phyloP scores from a whole-genome alignment of 2,888 invertebrate genomes.

The Slavum lentiscoides region DNA sequence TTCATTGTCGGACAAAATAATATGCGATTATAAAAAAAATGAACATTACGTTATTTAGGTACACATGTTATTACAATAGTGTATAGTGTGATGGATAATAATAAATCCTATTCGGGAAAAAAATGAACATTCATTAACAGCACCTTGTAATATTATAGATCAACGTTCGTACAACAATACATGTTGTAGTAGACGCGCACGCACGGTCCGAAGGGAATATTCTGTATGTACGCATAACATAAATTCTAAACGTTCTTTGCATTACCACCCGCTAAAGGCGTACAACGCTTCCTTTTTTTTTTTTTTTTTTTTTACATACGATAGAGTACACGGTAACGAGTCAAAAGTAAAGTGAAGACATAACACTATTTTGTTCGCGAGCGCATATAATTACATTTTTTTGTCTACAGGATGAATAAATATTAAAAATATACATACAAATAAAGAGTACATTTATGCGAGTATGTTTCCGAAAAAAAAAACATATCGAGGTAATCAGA shows the following conservation, averaged over 20 bases:
- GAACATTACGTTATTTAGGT: too few species aligned
- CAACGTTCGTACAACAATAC: neutral
- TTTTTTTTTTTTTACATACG: too few species aligned
- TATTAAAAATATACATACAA: conserved; percentile 8
- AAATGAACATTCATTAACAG: conserved; percentile 4
- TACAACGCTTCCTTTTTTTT: too few species aligned
- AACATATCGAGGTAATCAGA: conserved; percentile 5
- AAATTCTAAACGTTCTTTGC: too few species aligned
- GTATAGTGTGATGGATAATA: too few species aligned
- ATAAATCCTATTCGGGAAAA: too few species aligned
- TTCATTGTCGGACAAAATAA: conserved; percentile 3
- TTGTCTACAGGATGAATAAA: neutral
- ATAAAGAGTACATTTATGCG: neutral
- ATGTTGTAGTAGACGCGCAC: neutral
- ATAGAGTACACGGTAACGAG: too few species aligned
- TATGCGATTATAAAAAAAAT: conserved; percentile 7
- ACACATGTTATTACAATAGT: too few species aligned
- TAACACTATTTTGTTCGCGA: conserved; percentile 9
- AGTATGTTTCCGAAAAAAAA: neutral
- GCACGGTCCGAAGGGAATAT: neutral
- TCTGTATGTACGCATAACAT: neutral
- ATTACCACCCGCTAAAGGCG: too few species aligned
- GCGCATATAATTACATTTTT: neutral
- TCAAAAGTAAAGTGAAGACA: neutral
- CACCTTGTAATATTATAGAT: conserved; percentile 18